A percentile compares a stretch with the other conserved stretches of the same genome.
Evolutionary conservation across 2,888 invertebrate species (phyloP).

Genomic region (Oscheius sp.): DNA sequence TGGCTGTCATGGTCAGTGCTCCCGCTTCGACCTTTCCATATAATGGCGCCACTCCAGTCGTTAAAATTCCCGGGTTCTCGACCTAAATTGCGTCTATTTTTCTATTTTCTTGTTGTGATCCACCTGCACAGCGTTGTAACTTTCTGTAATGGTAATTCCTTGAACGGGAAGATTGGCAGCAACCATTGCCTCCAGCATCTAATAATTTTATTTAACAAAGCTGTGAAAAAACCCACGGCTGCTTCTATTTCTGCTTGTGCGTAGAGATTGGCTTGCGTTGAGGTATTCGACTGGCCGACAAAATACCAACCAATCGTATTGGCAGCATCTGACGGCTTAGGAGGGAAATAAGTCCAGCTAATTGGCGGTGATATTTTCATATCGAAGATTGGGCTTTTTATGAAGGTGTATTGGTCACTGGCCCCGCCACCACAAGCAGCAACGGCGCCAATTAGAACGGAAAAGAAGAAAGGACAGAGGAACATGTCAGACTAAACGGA

Average conservation of each 20-base stretch:
- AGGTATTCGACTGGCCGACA: conserved; percentile 59
- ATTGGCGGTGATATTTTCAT: conserved; percentile 61
- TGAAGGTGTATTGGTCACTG: conserved; percentile 45
- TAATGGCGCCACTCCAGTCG: conserved; percentile 42
- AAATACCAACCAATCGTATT: conserved; percentile 55
- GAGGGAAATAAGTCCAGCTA: conserved; percentile 62
- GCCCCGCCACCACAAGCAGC: conserved; percentile 17
- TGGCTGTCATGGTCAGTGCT: conserved; percentile 53
- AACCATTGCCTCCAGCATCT: conserved; percentile 58
- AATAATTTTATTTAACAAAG: conserved; percentile 21
- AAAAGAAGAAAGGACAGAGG: not conserved
- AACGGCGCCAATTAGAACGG: not conserved
- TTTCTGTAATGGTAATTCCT: conserved; percentile 49
- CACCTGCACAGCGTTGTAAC: conserved; percentile 52
- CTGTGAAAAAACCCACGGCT: conserved; percentile 39
- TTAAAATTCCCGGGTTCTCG: conserved; percentile 46
- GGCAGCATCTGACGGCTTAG: conserved; percentile 39
- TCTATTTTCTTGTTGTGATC: not conserved
- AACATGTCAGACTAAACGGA: conserved; percentile 2
- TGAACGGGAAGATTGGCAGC: conserved; percentile 49
- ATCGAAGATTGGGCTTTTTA: conserved; percentile 58
- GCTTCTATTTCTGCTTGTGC: conserved; percentile 56
- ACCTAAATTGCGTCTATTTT: conserved; percentile 32
- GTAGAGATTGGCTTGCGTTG: conserved; percentile 47
- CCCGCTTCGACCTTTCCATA: conserved; percentile 62